A percentile compares a stretch with the other conserved stretches of the same genome.
Conservation (phyloP, 1,140 invertebrate species). For the Brachionus manjavacas region DNA sequence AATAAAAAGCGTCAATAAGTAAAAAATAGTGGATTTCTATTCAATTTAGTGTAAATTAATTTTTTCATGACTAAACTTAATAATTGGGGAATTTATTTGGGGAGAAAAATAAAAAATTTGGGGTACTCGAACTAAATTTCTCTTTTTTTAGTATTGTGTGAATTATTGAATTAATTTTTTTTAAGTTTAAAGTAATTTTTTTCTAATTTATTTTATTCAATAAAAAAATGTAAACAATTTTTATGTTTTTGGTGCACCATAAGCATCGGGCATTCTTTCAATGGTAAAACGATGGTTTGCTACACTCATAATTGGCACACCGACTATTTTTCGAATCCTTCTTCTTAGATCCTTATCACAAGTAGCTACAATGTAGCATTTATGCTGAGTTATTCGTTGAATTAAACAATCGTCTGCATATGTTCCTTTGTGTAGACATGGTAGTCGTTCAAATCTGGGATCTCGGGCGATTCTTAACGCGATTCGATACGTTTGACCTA, state of each 20-base stretch:
- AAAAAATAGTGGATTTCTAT: too few species aligned
- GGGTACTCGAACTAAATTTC: too few species aligned
- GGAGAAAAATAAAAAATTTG: too few species aligned
- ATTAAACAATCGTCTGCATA: conserved; percentile 99
- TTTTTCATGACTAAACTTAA: too few species aligned
- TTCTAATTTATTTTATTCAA: conserved; percentile 11
- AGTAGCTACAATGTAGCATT: conserved; percentile 98
- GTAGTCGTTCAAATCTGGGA: conserved; percentile 81
- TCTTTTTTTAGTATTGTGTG: too few species aligned
- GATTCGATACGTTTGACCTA: conserved; percentile 88
- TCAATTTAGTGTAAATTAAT: too few species aligned
- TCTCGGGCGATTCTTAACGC: conserved; percentile 86
- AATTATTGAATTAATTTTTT: too few species aligned
- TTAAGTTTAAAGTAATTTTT: neutral
- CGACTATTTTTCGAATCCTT: conserved; percentile 93
- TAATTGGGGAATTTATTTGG: too few species aligned
- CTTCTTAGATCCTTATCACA: conserved; percentile 95
- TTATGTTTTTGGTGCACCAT: conserved; percentile 71
- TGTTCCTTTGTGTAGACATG: conserved; percentile 93
- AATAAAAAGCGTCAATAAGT: too few species aligned
- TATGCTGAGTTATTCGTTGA: conserved; percentile 88
- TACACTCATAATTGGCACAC: conserved; percentile 86
- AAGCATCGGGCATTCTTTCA: conserved; percentile 96
- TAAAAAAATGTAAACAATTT: neutral
- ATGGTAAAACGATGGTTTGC: conserved; percentile 70